Conservation (phyloP, 2,888 invertebrate genomes). For the Pristionchus exspectatus region DNA sequence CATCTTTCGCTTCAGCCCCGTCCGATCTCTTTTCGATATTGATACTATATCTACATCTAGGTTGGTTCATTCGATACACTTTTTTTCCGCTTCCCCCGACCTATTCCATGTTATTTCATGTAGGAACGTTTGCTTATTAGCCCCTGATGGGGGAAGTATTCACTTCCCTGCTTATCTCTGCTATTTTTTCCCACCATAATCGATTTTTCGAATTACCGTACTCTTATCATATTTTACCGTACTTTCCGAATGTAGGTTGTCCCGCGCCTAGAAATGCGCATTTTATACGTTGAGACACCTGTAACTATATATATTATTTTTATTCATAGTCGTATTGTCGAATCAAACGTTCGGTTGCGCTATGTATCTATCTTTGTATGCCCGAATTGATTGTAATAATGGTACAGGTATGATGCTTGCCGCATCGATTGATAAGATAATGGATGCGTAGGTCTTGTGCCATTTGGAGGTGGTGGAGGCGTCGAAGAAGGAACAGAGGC, state of each 20-base stretch:
- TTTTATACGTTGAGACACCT: background rate
- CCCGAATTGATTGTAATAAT: constrained; percentile 1
- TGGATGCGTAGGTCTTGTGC: background rate
- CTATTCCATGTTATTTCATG: too few relatives aligned
- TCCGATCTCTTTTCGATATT: background rate
- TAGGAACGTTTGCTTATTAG: background rate
- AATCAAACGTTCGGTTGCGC: background rate
- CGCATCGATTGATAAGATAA: background rate
- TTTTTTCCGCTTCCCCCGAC: too few relatives aligned
- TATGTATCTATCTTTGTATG: background rate
- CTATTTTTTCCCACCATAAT: too few relatives aligned
- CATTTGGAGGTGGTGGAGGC: background rate
- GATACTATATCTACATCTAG: too few relatives aligned
- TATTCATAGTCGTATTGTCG: background rate
- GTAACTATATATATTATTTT: background rate
- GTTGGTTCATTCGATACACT: too few relatives aligned
- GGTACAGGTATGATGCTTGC: background rate
- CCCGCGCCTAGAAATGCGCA: background rate
- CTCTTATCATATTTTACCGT: too few relatives aligned
- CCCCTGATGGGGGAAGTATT: too few relatives aligned
- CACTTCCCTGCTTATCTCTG: too few relatives aligned
- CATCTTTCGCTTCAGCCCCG: background rate
- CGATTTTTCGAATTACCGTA: too few relatives aligned
- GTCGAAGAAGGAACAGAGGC: too few relatives aligned
- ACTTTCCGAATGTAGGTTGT: background rate